These are phyloP conservation scores for Morbakka virulenta DNA, from an alignment of 30 jellyfish, hydroid and myxozoan genomes.

Conservation along the genomic window DNA sequence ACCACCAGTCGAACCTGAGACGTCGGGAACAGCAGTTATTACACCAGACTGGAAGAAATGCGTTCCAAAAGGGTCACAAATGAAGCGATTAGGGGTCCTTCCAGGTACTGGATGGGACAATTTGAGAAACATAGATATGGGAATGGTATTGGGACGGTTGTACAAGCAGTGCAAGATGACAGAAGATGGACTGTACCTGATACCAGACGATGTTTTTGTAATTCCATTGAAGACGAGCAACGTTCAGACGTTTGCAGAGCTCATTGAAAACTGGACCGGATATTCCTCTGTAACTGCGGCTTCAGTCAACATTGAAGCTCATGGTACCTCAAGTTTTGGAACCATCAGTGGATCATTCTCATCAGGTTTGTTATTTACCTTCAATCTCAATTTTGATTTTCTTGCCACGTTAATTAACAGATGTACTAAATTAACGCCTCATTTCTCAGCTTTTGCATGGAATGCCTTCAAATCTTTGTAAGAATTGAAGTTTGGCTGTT, in stretches of 20 bases:
- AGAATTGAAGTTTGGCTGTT: too few species aligned
- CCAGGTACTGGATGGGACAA: conserved; percentile 91
- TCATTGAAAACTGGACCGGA: conserved; percentile 68
- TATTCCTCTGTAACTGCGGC: conserved; percentile 65
- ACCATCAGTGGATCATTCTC: conserved; percentile 71
- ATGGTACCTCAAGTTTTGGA: conserved; percentile 53
- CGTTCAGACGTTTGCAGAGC: conserved; percentile 49
- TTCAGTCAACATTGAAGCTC: conserved; percentile 66
- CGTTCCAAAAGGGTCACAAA: background rate
- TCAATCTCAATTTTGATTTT: too few species aligned
- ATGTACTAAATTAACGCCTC: too few species aligned
- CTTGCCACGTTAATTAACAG: too few species aligned
- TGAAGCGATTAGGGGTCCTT: conserved; percentile 62
- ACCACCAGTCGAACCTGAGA: too few species aligned
- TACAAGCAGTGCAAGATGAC: conserved; percentile 45
- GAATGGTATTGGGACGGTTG: conserved; percentile 29
- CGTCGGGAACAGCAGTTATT: too few species aligned
- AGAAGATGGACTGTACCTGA: conserved; percentile 62
- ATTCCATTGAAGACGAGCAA: conserved; percentile 61
- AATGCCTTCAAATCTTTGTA: too few species aligned
- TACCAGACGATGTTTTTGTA: conserved; percentile 64
- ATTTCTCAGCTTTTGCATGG: too few species aligned
- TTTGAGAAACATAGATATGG: conserved; percentile 78
- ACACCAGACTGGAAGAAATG: background rate
- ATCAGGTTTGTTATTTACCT: background rate